These are phyloP conservation scores for Monomorium pharaonis DNA, from an alignment of 1,140 invertebrate genomes.

Conservation along the genomic window DNA sequence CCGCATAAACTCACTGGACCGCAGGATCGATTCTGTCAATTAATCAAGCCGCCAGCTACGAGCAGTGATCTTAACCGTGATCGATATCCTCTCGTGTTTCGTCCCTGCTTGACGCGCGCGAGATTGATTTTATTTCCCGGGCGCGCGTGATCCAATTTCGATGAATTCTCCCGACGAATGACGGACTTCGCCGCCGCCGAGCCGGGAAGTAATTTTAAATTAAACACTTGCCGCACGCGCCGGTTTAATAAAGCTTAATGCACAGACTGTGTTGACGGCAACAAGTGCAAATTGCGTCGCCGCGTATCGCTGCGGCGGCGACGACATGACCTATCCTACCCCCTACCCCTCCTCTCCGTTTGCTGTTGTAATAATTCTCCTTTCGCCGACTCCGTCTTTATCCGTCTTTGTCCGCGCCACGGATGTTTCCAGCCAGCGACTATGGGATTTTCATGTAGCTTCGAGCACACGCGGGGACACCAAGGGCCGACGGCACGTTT, in stretches of 20 bases:
- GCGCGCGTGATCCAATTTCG: constrained; percentile 20
- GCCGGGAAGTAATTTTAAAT: constrained; percentile 69
- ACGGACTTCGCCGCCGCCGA: background rate
- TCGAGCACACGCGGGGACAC: constrained; percentile 16
- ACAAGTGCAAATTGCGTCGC: constrained; percentile 71
- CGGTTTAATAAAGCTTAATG: constrained; percentile 73
- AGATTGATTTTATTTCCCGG: constrained; percentile 27
- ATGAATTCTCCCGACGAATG: background rate
- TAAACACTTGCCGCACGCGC: constrained; percentile 64
- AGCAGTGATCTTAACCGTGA: constrained; percentile 40
- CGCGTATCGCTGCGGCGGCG: constrained; percentile 7
- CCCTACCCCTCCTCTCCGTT: background rate
- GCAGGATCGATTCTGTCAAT: constrained; percentile 39
- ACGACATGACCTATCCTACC: background rate
- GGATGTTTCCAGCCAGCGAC: constrained; percentile 3
- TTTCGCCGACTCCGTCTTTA: constrained; percentile 35
- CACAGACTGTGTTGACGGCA: constrained; percentile 63
- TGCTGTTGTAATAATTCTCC: constrained; percentile 58
- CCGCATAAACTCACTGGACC: constrained; percentile 22
- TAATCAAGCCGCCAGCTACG: constrained; percentile 14
- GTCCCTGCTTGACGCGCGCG: background rate
- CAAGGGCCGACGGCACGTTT: constrained; percentile 32
- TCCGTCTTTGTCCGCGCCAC: background rate
- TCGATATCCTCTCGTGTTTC: constrained; percentile 25
- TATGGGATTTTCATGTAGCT: constrained; percentile 70